Conservation (phyloP, 1,140 invertebrate genomes). For the Trachymyrmex cornetzi region DNA sequence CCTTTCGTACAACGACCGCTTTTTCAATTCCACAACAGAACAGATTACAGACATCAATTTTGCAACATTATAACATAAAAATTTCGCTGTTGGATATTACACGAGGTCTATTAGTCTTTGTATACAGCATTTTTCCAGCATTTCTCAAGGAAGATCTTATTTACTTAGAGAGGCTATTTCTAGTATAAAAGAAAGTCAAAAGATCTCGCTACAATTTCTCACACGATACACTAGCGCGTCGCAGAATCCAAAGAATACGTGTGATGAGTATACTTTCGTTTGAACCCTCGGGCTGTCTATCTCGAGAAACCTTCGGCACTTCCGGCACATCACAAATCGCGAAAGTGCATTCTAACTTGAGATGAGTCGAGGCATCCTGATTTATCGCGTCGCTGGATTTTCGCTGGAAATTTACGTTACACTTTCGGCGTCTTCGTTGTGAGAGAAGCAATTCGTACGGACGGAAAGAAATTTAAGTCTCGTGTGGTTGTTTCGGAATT, state of each 20-base stretch:
- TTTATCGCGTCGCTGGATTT: conserved; percentile 41
- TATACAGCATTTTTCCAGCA: neutral
- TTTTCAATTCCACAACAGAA: neutral
- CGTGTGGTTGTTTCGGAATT: conserved; percentile 48
- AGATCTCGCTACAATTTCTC: neutral
- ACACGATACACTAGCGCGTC: neutral
- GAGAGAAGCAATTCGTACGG: conserved; percentile 42
- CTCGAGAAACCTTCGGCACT: conserved; percentile 46
- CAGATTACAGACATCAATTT: neutral
- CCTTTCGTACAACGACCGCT: neutral
- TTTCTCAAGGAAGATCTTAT: neutral
- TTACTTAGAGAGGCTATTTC: neutral
- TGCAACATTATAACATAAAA: neutral
- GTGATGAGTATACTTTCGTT: conserved; percentile 35
- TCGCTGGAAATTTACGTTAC: conserved; percentile 47
- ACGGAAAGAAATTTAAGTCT: conserved; percentile 46
- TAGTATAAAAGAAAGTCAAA: neutral
- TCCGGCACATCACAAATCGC: conserved; percentile 55
- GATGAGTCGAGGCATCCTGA: conserved; percentile 46
- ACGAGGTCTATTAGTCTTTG: neutral
- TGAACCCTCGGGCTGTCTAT: conserved; percentile 35
- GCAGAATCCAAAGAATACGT: conserved; percentile 20
- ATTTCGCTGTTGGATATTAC: neutral
- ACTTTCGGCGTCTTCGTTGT: conserved; percentile 26
- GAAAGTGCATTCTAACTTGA: conserved; percentile 63